Percentiles rank a stretch among this genome's conserved stretches.
phyloP scores from a whole-genome alignment of 2,113 vertebrate genomes.

The Zosterops japonicus region DNA sequence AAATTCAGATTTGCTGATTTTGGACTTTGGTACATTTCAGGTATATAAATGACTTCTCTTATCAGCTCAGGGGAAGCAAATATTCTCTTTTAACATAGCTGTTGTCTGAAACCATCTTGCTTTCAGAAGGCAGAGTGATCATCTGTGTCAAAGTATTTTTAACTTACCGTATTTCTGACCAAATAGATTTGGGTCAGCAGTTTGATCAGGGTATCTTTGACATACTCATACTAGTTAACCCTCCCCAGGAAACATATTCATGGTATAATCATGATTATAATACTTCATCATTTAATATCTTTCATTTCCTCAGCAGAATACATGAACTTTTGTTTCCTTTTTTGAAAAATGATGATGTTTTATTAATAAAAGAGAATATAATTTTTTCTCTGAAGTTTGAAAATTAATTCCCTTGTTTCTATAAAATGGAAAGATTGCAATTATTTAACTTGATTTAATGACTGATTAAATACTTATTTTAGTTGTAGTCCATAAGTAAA shows the following conservation, averaged over 20 bases:
- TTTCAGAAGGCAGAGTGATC: neutral
- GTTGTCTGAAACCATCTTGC: neutral
- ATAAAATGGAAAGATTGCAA: neutral
- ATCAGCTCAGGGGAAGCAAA: neutral
- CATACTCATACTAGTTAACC: neutral
- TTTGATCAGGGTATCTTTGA: neutral
- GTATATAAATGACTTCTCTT: constrained; percentile 51
- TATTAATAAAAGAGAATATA: neutral
- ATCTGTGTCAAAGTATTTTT: neutral
- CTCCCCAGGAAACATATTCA: neutral
- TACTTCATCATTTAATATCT: neutral
- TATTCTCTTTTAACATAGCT: neutral
- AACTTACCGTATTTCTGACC: neutral
- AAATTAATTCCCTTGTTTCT: neutral
- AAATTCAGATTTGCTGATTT: constrained; percentile 84
- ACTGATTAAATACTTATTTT: neutral
- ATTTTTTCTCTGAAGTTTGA: neutral
- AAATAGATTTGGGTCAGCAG: neutral
- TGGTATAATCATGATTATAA: neutral
- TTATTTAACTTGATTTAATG: neutral
- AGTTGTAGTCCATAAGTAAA: neutral
- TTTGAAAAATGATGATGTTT: neutral
- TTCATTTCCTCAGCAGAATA: neutral
- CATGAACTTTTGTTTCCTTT: neutral
- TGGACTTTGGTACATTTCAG: constrained; percentile 93